Evolutionary conservation across 1,140 invertebrate species (phyloP).

Genomic region (Drosophila burlai): DNA sequence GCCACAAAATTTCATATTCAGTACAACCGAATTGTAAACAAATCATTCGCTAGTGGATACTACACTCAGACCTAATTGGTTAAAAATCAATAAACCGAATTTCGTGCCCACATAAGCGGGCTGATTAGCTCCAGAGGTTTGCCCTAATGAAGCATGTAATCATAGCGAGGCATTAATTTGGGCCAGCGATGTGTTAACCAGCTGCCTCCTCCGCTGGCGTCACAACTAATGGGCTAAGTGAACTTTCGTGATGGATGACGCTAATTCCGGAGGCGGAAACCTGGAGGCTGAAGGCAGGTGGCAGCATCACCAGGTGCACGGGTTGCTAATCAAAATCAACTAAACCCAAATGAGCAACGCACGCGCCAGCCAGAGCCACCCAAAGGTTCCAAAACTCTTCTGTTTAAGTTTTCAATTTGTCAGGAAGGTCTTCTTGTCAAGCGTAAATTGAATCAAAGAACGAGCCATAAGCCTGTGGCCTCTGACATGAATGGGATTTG

Average conservation of each 20-base stretch:
- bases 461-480: conserved; percentile 28
- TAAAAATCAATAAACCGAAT: conserved; percentile 40
- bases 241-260: conserved; percentile 69
- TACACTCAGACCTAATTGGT: conserved; percentile 7
- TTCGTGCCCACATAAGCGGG: conserved; percentile 29
- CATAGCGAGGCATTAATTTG: conserved; percentile 46
- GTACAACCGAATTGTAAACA: conserved; percentile 7
- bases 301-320: conserved; percentile 22
- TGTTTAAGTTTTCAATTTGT: conserved; percentile 51
- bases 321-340: conserved; percentile 69
- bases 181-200: conserved; percentile 66
- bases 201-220: conserved; percentile 30
- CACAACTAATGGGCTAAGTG: conserved; percentile 35
- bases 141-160: conserved; percentile 58
- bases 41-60: conserved; percentile 16
- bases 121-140: conserved; percentile 26
- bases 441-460: conserved; percentile 57
- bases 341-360: conserved; percentile 60
- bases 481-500: conserved; percentile 61
- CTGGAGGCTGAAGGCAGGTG: conserved; percentile 40
- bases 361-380: conserved; percentile 24
- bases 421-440: conserved; percentile 28
- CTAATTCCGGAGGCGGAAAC: conserved; percentile 50
- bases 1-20: conserved; percentile 20
- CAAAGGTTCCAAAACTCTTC: conserved; percentile 19